Evolutionary conservation across 2,113 vertebrate species (phyloP).

Genomic region (Pelecanus crispus): DNA sequence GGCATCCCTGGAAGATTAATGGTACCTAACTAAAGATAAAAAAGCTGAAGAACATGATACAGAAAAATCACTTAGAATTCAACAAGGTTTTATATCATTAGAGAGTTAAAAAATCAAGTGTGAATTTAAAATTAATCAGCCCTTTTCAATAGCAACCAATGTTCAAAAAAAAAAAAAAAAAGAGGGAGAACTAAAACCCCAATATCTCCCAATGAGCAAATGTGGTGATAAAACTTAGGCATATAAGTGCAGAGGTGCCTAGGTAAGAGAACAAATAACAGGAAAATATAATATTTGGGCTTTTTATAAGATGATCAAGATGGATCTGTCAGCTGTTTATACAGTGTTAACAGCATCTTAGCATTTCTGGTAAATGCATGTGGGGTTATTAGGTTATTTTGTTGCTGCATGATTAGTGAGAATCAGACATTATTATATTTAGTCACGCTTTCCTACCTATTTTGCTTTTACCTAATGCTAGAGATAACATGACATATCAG

Average conservation of each 20-base stretch:
- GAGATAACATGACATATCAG: too few species aligned
- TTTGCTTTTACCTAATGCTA: neutral
- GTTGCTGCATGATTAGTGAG: neutral
- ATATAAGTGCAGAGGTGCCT: neutral
- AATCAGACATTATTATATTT: neutral
- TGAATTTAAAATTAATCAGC: neutral
- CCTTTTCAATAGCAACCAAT: neutral
- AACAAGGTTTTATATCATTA: neutral
- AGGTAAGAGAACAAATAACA: neutral
- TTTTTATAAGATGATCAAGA: neutral
- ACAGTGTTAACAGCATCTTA: neutral
- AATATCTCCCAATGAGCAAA: neutral
- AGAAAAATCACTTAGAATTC: neutral
- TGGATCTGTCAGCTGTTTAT: neutral
- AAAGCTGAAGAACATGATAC: neutral
- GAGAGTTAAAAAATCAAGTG: neutral
- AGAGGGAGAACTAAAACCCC: neutral
- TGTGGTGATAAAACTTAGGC: neutral
- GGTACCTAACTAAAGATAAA: neutral
- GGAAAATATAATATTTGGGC: neutral
- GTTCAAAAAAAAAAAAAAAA: neutral
- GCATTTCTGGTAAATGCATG: neutral
- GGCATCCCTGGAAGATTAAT: neutral
- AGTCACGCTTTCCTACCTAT: neutral
- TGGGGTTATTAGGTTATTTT: neutral